Evolutionary conservation across 2,113 vertebrate species (phyloP).

Genomic region (Zingel zingel): DNA sequence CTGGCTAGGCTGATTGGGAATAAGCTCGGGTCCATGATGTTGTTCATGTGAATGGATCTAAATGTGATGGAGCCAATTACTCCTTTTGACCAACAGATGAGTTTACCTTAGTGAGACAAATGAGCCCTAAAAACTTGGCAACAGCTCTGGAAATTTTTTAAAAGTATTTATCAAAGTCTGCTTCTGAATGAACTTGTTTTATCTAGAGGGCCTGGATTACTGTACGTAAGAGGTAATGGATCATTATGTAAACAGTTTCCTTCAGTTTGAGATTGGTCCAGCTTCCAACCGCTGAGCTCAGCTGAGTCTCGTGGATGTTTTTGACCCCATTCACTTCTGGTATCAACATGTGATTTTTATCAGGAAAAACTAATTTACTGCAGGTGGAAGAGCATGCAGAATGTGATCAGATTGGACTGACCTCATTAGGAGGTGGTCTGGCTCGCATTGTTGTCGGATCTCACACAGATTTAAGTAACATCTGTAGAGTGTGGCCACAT

Average conservation of each 20-base stretch:
- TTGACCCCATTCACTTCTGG: too few species aligned
- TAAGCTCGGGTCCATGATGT: not conserved
- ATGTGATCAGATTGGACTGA: not conserved
- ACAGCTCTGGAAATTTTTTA: too few species aligned
- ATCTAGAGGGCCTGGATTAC: not conserved
- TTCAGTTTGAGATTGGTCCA: not conserved
- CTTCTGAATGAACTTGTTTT: not conserved
- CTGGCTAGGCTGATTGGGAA: not conserved
- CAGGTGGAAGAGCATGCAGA: not conserved
- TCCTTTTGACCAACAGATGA: too few species aligned
- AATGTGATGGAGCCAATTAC: not conserved
- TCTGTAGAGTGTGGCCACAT: not conserved
- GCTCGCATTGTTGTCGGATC: not conserved
- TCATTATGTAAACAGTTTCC: not conserved
- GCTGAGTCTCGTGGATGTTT: not conserved
- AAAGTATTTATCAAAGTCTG: rapidly evolving
- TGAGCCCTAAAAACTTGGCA: too few species aligned
- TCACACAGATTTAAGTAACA: not conserved
- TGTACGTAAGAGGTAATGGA: not conserved
- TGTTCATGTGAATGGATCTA: not conserved
- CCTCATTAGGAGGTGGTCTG: not conserved
- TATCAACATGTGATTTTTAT: not conserved
- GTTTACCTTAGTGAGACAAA: too few species aligned
- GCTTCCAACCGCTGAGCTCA: too few species aligned
- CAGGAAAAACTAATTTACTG: not conserved